Evolutionary conservation across 2,888 invertebrate genomes (phyloP).

Genomic region (Thymelicus acteon): DNA sequence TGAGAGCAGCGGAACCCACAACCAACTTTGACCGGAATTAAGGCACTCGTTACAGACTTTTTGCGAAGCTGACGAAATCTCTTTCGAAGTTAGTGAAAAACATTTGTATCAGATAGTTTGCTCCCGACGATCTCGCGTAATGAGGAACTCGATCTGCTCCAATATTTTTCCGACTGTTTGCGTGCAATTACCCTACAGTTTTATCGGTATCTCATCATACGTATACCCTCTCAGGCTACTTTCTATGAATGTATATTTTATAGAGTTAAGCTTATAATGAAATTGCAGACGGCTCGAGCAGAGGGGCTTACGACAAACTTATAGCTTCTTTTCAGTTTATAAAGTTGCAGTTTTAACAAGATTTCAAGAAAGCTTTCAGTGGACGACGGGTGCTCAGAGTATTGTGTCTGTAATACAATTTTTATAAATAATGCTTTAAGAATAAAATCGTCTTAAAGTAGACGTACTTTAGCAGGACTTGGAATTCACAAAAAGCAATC

Average conservation of each 20-base stretch:
- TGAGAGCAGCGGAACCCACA: constrained; percentile 56
- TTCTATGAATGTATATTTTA: constrained; percentile 30
- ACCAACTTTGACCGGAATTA: constrained; percentile 70
- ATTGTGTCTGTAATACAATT: constrained; percentile 30
- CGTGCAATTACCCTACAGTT: background rate
- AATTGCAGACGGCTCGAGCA: constrained; percentile 28
- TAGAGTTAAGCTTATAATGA: constrained; percentile 33
- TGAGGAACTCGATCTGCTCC: constrained; percentile 34
- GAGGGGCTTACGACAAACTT: constrained; percentile 33
- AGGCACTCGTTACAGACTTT: constrained; percentile 77
- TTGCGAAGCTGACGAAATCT: constrained; percentile 71
- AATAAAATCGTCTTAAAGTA: constrained; percentile 20
- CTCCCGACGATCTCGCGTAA: constrained; percentile 35
- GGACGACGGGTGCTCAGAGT: constrained; percentile 30
- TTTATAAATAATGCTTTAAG: constrained; percentile 28
- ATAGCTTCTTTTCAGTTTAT: constrained; percentile 47
- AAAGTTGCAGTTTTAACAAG: constrained; percentile 48
- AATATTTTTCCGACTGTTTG: constrained; percentile 20
- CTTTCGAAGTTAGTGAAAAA: constrained; percentile 64
- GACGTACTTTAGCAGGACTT: background rate
- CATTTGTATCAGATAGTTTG: constrained; percentile 54
- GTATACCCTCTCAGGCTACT: background rate
- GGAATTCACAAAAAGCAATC: constrained; percentile 6
- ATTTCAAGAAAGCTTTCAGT: constrained; percentile 44
- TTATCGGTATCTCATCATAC: background rate